phyloP scores from a whole-genome alignment of 2,888 invertebrate genomes.

The Drosophila flavopinicola region DNA sequence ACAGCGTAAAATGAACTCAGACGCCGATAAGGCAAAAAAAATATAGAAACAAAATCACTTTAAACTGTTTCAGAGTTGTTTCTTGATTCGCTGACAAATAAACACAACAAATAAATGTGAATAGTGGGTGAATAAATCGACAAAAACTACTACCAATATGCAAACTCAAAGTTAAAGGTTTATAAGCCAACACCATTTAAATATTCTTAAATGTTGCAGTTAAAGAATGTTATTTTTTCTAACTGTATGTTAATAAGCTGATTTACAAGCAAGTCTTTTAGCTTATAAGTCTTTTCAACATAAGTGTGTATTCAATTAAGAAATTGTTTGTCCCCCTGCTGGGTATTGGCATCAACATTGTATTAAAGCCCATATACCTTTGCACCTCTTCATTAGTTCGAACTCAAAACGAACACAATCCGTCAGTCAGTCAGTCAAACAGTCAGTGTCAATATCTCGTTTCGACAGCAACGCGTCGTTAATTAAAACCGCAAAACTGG shows the following conservation, averaged over 20 bases:
- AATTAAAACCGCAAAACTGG: conserved; percentile 67
- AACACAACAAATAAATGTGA: neutral
- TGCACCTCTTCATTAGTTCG: conserved; percentile 21
- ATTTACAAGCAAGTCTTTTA: neutral
- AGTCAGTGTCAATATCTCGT: conserved; percentile 39
- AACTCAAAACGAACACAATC: conserved; percentile 20
- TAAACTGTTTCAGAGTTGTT: neutral
- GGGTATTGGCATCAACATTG: neutral
- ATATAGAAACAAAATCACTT: neutral
- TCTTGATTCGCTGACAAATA: neutral
- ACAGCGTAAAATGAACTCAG: conserved; percentile 10
- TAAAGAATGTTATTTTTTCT: too few species aligned
- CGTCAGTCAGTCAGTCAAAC: conserved; percentile 13
- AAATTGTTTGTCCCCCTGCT: neutral
- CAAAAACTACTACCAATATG: too few species aligned
- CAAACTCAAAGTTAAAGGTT: too few species aligned
- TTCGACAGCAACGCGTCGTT: conserved; percentile 38
- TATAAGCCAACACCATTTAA: too few species aligned
- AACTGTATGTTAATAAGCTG: too few species aligned
- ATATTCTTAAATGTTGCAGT: too few species aligned
- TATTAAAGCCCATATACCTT: conserved; percentile 13
- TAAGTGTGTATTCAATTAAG: neutral
- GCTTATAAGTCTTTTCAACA: too few species aligned
- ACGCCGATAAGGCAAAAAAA: conserved; percentile 10
- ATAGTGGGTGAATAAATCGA: neutral